Conservation (phyloP, 1,140 invertebrate genomes). For the Mercenaria mercenaria region DNA sequence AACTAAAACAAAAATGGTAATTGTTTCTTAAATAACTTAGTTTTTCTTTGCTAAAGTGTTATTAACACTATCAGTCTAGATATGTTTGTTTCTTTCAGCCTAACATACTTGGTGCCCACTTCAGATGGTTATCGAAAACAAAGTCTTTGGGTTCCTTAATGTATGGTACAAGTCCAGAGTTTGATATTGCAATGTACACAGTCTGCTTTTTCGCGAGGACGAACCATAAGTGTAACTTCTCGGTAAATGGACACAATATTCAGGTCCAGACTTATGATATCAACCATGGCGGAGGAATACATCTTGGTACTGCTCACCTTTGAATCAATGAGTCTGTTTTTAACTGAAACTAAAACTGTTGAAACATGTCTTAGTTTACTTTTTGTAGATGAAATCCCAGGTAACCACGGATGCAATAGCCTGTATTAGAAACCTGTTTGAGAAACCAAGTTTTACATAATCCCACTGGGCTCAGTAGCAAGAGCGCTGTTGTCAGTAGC, state of each 20-base stretch:
- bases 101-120: constrained; percentile 49
- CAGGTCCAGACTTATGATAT: constrained; percentile 48
- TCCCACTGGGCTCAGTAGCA: no score
- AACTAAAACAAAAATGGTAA: no score
- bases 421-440: no score
- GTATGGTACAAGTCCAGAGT: constrained; percentile 95
- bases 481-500: no score
- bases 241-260: constrained; percentile 55
- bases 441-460: no score
- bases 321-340: background rate
- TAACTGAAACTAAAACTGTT: no score
- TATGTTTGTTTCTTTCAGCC: constrained; percentile 65
- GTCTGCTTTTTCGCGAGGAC: constrained; percentile 84
- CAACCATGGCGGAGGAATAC: constrained; percentile 8
- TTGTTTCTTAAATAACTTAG: no score
- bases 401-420: no score
- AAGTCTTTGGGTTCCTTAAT: constrained; percentile 94
- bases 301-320: constrained; percentile 45
- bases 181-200: constrained; percentile 95
- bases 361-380: no score
- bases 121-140: constrained; percentile 84
- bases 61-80: no score
- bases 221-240: constrained; percentile 56
- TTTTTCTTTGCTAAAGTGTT: no score
- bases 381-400: no score